Evolutionary conservation across 2,888 invertebrate genomes (phyloP).

Genomic region (Merodon equestris): DNA sequence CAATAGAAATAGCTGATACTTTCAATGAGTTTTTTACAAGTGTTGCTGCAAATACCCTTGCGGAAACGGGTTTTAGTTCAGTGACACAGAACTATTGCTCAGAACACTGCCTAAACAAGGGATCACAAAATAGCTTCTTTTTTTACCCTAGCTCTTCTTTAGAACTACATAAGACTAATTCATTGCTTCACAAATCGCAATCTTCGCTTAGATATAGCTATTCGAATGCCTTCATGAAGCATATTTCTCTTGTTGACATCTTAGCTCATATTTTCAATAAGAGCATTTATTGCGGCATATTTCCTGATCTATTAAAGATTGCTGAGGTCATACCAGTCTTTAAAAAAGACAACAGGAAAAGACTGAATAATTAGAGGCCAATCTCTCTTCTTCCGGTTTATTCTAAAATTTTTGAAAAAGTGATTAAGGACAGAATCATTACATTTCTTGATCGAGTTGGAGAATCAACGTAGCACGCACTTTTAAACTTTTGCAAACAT

Average conservation of each 20-base stretch:
- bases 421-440: slow-evolving; percentile 5
- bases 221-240: not conserved
- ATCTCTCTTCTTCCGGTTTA: slow-evolving; percentile 25
- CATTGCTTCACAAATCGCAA: slow-evolving; percentile 3
- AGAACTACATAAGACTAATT: not conserved
- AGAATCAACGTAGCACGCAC: slow-evolving; percentile 12
- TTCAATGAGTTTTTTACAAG: slow-evolving; percentile 16
- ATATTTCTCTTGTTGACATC: slow-evolving; percentile 15
- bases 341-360: slow-evolving; percentile 5
- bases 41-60: not conserved
- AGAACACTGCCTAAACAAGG: not conserved
- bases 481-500: slow-evolving; percentile 8
- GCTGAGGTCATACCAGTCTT: slow-evolving; percentile 17
- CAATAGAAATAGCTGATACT: slow-evolving; percentile 10
- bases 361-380: slow-evolving; percentile 29
- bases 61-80: not conserved
- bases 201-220: not conserved
- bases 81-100: not conserved
- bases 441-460: slow-evolving; percentile 12
- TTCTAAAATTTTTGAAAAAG: slow-evolving; percentile 23
- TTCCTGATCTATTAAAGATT: slow-evolving; percentile 9
- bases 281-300: no score
- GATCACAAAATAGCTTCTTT: no score
- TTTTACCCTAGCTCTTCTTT: not conserved
- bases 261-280: no score